Evolutionary conservation across 1,140 invertebrate species (phyloP).

Genomic region (fruit fly (Drosophila melanogaster)): DNA sequence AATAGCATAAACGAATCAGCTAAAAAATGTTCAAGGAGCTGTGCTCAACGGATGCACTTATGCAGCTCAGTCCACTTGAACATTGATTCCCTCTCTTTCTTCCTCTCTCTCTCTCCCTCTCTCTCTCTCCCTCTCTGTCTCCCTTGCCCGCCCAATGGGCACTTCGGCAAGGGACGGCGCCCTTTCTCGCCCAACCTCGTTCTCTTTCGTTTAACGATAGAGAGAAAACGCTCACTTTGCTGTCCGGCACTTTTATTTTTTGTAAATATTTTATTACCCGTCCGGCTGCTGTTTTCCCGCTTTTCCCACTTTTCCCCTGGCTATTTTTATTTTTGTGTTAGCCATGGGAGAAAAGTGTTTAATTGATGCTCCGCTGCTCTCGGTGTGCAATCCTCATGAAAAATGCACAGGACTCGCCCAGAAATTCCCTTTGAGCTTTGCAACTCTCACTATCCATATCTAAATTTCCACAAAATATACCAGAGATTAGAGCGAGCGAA

Average conservation of each 20-base stretch:
- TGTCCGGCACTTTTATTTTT: constrained; percentile 51
- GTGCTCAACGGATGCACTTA: constrained; percentile 48
- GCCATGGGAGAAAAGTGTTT: constrained; percentile 43
- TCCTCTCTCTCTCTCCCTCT: background rate
- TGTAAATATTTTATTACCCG: constrained; percentile 45
- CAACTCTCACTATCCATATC: background rate
- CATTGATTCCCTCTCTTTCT: constrained; percentile 14
- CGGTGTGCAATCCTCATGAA: constrained; percentile 34
- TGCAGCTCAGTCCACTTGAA: constrained; percentile 49
- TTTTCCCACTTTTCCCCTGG: background rate
- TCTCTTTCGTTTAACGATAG: constrained; percentile 12
- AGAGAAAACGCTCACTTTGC: constrained; percentile 23
- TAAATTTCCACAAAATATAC: background rate
- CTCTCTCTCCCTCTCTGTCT: background rate
- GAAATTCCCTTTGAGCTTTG: constrained; percentile 53
- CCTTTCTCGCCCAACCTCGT: background rate
- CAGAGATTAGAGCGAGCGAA: constrained; percentile 2
- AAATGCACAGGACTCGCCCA: constrained; percentile 33
- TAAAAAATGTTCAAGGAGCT: constrained; percentile 33
- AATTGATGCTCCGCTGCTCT: constrained; percentile 56
- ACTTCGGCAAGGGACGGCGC: constrained; percentile 18
- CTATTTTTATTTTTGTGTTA: constrained; percentile 25
- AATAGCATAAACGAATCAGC: constrained; percentile 49
- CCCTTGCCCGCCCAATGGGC: constrained; percentile 1
- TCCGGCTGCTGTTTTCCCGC: constrained; percentile 2